A percentile compares a stretch with the other conserved stretches of the same genome.
These are phyloP conservation scores for Nasonia oneida DNA, from an alignment of 2,888 invertebrate genomes.

Conservation along the genomic window DNA sequence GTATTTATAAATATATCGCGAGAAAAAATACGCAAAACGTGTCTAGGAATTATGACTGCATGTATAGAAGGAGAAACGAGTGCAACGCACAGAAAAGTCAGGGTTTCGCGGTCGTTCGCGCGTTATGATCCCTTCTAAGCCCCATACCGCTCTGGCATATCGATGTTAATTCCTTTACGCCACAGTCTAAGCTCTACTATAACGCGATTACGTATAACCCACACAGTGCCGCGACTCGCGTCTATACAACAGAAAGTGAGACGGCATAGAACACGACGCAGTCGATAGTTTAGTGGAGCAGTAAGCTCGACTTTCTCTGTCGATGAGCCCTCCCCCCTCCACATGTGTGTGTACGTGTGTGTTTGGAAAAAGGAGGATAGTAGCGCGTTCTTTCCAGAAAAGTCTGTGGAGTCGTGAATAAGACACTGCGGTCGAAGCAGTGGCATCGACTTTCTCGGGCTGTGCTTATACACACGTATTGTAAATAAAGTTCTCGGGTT, in stretches of 20 bases:
- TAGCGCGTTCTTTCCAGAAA: background rate
- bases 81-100: background rate
- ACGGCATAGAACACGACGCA: background rate
- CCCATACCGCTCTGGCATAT: background rate
- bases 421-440: background rate
- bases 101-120: background rate
- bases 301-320: background rate
- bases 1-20: too few species aligned
- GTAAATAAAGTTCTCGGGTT: too few species aligned
- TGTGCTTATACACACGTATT: too few species aligned
- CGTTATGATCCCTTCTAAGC: background rate
- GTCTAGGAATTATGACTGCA: too few species aligned
- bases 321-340: background rate
- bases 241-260: background rate
- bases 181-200: background rate
- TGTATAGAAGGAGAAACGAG: background rate
- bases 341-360: background rate
- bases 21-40: too few species aligned
- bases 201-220: background rate
- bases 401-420: background rate
- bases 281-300: constrained; percentile 13
- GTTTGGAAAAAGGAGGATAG: background rate
- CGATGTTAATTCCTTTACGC: constrained; percentile 2
- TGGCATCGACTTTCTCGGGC: too few species aligned
- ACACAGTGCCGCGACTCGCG: background rate